phyloP scores from a whole-genome alignment of 2,888 invertebrate genomes.

The Dione juno region DNA sequence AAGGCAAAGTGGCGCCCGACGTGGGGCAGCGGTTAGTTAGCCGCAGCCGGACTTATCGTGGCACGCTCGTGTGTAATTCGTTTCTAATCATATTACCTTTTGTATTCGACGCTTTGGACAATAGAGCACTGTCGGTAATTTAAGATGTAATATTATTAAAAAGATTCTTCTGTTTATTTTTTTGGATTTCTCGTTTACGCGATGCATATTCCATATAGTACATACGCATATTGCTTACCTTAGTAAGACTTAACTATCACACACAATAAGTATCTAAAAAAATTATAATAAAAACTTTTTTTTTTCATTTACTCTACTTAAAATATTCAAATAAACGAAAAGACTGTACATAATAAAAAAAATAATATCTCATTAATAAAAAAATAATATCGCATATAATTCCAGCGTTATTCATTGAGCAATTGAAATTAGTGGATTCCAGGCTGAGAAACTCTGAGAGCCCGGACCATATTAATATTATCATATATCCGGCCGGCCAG shows the following conservation, averaged over 20 bases:
- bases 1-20: constrained; percentile 71
- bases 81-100: constrained; percentile 81
- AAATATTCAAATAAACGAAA: constrained; percentile 1
- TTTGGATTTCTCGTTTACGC: background rate
- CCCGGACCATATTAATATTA: constrained; percentile 78
- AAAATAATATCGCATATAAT: constrained; percentile 40
- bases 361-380: constrained; percentile 15
- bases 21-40: constrained; percentile 72
- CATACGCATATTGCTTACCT: no score
- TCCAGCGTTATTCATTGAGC: constrained; percentile 44
- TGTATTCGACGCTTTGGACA: constrained; percentile 53
- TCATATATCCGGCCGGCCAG: constrained; percentile 78
- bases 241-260: background rate
- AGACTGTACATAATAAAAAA: background rate
- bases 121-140: constrained; percentile 50
- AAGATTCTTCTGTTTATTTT: background rate
- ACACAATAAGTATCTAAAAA: no score
- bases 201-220: background rate
- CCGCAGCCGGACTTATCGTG: constrained; percentile 54
- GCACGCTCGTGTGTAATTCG: constrained; percentile 69
- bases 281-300: no score
- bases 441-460: constrained; percentile 57
- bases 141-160: constrained; percentile 59
- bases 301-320: background rate
- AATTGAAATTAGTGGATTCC: constrained; percentile 57